These are phyloP conservation scores for Antennarius maculatus DNA, from an alignment of 2,797 vertebrate genomes.

Conservation along the genomic window DNA sequence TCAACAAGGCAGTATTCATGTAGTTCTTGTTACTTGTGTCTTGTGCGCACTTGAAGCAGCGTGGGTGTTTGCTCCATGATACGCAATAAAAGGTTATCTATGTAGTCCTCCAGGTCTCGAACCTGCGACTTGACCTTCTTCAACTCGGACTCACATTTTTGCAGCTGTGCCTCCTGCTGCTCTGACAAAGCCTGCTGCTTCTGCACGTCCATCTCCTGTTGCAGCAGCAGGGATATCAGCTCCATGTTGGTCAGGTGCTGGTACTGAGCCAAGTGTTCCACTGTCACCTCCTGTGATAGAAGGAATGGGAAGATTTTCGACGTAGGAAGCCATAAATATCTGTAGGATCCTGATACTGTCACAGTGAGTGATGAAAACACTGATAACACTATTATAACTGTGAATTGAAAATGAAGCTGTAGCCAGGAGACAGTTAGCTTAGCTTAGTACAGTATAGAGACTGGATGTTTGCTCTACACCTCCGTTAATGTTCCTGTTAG, in stretches of 20 bases:
- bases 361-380: no score
- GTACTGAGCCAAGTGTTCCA: slow-evolving; percentile 85
- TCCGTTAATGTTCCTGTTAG: no score
- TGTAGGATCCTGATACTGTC: slow-evolving; percentile 1
- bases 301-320: background rate
- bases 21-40: slow-evolving; percentile 76
- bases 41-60: slow-evolving; percentile 89
- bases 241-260: slow-evolving; percentile 95
- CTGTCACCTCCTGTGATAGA: slow-evolving; percentile 53
- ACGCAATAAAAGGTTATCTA: slow-evolving; percentile 93
- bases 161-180: slow-evolving; percentile 76
- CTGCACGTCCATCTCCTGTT: slow-evolving; percentile 91
- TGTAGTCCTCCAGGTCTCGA: slow-evolving; percentile 95
- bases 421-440: background rate
- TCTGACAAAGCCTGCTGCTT: slow-evolving; percentile 75
- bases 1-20: slow-evolving; percentile 67
- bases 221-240: slow-evolving; percentile 92
- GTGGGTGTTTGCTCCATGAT: slow-evolving; percentile 98
- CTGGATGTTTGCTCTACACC: no score
- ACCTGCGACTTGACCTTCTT: slow-evolving; percentile 89
- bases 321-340: no score
- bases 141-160: slow-evolving; percentile 89
- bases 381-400: background rate
- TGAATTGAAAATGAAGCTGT: background rate
- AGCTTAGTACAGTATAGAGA: background rate